Percentiles rank a stretch among this genome's conserved stretches.
Conservation (phyloP, 2,113 vertebrate species). For the Pyrgilauda ruficollis region DNA sequence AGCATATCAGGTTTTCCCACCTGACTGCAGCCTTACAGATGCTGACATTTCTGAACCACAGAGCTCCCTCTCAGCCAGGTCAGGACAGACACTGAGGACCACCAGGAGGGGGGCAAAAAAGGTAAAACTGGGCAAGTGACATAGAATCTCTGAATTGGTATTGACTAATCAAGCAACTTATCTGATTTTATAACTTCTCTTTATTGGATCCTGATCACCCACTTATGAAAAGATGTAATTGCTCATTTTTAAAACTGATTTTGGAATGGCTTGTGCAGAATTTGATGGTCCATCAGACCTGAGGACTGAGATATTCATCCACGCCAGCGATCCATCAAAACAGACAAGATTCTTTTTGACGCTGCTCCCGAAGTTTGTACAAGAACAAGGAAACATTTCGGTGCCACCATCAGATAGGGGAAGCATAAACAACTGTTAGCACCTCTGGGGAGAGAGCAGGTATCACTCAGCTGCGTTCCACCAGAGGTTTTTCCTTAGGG, state of each 20-base stretch:
- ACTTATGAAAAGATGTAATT: neutral
- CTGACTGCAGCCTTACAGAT: neutral
- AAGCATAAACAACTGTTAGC: neutral
- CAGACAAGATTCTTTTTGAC: neutral
- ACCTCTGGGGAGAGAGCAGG: neutral
- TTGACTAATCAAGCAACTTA: neutral
- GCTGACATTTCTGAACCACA: neutral
- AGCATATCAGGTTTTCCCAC: neutral
- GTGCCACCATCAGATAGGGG: neutral
- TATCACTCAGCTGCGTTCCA: neutral
- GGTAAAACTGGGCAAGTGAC: neutral
- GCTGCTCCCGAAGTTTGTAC: neutral
- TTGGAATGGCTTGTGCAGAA: neutral
- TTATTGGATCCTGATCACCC: neutral
- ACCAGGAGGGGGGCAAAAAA: accelerated
- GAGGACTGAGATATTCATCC: neutral
- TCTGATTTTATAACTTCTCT: neutral
- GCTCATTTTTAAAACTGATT: neutral
- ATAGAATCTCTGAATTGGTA: neutral
- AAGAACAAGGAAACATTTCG: neutral
- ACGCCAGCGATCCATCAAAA: neutral
- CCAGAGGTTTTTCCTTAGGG: neutral
- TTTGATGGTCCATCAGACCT: neutral
- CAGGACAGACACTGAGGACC: neutral
- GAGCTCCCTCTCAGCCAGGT: neutral